A percentile compares a stretch with the other conserved stretches of the same genome.
These are phyloP conservation scores for Pocillopora damicornis DNA, from an alignment of 64 coral and sea anemone genomes.

Conservation along the genomic window DNA sequence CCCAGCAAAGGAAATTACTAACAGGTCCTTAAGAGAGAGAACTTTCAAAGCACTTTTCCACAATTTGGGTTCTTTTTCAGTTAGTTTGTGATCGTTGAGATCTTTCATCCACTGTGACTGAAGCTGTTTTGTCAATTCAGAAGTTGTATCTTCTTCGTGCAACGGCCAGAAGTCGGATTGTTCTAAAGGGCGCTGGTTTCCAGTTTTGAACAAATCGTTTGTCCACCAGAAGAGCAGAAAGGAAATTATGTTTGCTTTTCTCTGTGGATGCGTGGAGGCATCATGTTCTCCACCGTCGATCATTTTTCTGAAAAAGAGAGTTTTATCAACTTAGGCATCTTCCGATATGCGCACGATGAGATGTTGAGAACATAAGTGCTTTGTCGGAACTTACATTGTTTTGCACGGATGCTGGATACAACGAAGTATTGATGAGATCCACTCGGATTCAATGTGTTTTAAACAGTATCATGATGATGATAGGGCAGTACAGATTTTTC, in stretches of 20 bases:
- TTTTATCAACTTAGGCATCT: not conserved
- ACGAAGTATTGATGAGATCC: not conserved
- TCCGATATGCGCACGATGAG: too few species aligned
- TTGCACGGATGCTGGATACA: not conserved
- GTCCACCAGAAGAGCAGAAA: conserved; percentile 44
- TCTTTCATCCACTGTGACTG: conserved; percentile 22
- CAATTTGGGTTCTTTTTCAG: conserved; percentile 4
- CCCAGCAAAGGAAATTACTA: conserved; percentile 18
- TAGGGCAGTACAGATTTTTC: not conserved
- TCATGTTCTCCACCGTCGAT: not conserved
- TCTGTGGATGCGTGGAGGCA: conserved; percentile 14
- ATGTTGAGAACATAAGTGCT: not conserved
- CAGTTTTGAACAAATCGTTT: conserved; percentile 29
- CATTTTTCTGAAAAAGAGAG: not conserved
- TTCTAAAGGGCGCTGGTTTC: conserved; percentile 27
- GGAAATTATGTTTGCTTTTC: conserved; percentile 19
- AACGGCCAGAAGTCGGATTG: conserved; percentile 37
- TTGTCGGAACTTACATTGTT: not conserved
- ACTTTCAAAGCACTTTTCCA: conserved; percentile 33
- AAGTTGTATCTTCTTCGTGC: conserved; percentile 37
- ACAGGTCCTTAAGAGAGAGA: conserved; percentile 20
- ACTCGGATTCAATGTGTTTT: not conserved
- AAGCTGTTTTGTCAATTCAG: not conserved
- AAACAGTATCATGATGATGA: not conserved
- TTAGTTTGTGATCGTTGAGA: not conserved